phyloP scores from a whole-genome alignment of 2,113 vertebrate species.

The Chionis minor region DNA sequence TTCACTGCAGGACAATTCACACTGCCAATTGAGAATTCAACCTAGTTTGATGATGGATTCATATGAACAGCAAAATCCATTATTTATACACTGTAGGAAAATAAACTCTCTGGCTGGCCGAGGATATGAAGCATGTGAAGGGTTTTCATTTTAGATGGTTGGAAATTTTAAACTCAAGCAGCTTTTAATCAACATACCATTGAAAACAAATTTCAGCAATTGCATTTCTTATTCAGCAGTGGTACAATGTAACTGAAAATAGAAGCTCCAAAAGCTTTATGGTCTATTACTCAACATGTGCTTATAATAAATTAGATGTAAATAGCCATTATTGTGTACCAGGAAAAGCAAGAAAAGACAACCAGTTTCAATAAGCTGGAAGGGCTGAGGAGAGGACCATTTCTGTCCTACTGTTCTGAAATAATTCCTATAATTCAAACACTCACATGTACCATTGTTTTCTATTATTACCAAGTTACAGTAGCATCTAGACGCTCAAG shows the following conservation, averaged over 20 bases:
- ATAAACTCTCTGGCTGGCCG: constrained; percentile 65
- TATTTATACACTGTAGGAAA: constrained; percentile 79
- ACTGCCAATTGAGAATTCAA: constrained; percentile 69
- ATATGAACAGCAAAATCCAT: constrained; percentile 77
- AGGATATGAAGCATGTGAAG: constrained; percentile 65
- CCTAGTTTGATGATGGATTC: constrained; percentile 76
- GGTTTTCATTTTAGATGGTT: constrained; percentile 71
- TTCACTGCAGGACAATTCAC: constrained; percentile 76
- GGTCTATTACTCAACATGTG: constrained; percentile 69
- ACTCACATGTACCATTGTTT: background rate
- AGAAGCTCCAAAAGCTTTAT: constrained; percentile 70
- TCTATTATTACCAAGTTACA: background rate
- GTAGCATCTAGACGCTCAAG: background rate
- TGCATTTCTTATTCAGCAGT: constrained; percentile 65
- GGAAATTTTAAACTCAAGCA: constrained; percentile 76
- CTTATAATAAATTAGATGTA: constrained; percentile 68
- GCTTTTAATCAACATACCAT: constrained; percentile 79
- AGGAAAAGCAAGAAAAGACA: constrained; percentile 31
- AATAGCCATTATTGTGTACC: constrained; percentile 52
- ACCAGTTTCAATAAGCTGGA: constrained; percentile 17
- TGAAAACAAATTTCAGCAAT: constrained; percentile 75
- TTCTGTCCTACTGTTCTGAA: constrained; percentile 49
- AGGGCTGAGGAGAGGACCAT: background rate
- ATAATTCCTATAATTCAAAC: constrained; percentile 10
- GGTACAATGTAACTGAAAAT: constrained; percentile 74